phyloP scores from a whole-genome alignment of 2,888 invertebrate species.

The Caenorhabditis sp. region DNA sequence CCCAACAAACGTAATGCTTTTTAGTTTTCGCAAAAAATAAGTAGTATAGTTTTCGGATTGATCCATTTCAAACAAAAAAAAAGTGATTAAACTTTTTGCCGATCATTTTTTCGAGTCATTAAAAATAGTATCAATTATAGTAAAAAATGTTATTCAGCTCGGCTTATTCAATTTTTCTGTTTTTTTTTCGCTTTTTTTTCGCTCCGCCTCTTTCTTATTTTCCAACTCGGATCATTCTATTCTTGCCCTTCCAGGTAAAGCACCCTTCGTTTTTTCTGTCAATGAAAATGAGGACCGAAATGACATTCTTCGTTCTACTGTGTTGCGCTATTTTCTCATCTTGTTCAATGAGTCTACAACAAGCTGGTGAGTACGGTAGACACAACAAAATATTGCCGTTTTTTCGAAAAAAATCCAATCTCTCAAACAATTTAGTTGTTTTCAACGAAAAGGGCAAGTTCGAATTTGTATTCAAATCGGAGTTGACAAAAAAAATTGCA shows the following conservation, averaged over 20 bases:
- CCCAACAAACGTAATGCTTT: too few relatives aligned
- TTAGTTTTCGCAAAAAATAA: too few relatives aligned
- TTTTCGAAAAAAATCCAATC: background rate
- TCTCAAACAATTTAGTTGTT: too few relatives aligned
- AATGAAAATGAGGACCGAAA: background rate
- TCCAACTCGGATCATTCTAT: background rate
- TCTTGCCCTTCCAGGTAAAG: background rate
- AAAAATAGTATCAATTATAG: background rate
- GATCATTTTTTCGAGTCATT: background rate
- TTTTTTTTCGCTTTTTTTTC: background rate
- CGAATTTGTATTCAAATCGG: too few relatives aligned
- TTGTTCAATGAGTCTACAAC: constrained; percentile 20
- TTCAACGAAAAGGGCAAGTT: too few relatives aligned
- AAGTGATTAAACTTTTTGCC: too few relatives aligned
- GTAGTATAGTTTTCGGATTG: too few relatives aligned
- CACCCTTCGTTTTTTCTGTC: background rate
- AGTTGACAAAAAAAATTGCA: too few relatives aligned
- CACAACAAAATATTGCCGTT: too few relatives aligned
- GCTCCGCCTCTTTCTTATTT: background rate
- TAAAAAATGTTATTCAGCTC: background rate
- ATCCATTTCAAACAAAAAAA: too few relatives aligned
- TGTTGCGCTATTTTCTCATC: constrained; percentile 8
- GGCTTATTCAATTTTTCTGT: background rate
- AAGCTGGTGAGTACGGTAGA: constrained; percentile 22
- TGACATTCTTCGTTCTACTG: background rate